A percentile compares a stretch with the other conserved stretches of the same genome.
Evolutionary conservation across 2,888 invertebrate genomes (phyloP).

Genomic region (Callyntrura sp.): DNA sequence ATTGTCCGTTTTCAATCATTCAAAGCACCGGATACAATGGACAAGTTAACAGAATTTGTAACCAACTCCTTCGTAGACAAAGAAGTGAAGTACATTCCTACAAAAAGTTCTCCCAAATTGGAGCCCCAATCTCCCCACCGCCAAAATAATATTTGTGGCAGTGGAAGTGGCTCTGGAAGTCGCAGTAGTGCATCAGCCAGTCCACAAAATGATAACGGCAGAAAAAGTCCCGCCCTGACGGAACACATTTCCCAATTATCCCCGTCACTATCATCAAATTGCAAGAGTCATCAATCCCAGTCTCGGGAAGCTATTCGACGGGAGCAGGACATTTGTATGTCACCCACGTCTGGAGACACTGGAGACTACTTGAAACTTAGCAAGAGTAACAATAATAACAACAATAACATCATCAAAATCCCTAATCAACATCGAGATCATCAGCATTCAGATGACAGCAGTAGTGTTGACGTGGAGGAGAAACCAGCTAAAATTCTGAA

Average conservation of each 20-base stretch:
- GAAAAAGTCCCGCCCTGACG: conserved; percentile 16
- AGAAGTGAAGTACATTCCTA: conserved; percentile 74
- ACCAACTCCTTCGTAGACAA: conserved; percentile 91
- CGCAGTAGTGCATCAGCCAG: conserved; percentile 58
- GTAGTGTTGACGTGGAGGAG: conserved; percentile 39
- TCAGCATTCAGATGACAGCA: background rate
- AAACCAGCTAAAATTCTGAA: conserved; percentile 41
- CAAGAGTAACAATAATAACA: conserved; percentile 28
- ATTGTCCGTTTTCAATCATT: background rate
- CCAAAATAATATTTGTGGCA: conserved; percentile 36
- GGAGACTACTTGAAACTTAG: conserved; percentile 11
- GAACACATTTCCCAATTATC: conserved; percentile 19
- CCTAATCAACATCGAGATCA: conserved; percentile 53
- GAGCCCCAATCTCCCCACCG: conserved; percentile 80
- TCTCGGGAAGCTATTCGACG: background rate
- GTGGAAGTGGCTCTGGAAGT: conserved; percentile 48
- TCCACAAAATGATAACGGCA: conserved; percentile 39
- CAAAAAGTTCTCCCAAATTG: conserved; percentile 79
- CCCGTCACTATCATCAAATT: background rate
- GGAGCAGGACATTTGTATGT: background rate
- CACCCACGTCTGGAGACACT: conserved; percentile 32
- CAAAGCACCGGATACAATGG: conserved; percentile 88
- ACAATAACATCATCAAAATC: conserved; percentile 55
- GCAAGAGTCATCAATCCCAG: conserved; percentile 14
- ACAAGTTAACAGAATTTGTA: conserved; percentile 96